A percentile compares a stretch with the other conserved stretches of the same genome.
Conservation (phyloP, 2,113 vertebrate species). For the Xiphophorus hellerii region DNA sequence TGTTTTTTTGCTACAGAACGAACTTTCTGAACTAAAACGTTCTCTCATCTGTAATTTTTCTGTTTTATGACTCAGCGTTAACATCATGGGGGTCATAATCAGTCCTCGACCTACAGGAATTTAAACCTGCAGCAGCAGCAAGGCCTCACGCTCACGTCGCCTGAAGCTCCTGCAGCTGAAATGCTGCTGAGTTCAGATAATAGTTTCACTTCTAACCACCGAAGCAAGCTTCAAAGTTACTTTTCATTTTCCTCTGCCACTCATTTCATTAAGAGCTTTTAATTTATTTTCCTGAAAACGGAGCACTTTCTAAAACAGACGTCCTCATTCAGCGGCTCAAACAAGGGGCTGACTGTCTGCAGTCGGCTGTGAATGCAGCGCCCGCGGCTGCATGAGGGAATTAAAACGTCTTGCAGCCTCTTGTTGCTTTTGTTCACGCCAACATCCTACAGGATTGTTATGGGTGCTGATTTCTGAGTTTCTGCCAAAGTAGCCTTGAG, state of each 20-base stretch:
- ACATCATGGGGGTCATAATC: not conserved
- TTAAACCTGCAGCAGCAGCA: conserved; percentile 9
- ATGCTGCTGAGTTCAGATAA: conserved; percentile 15
- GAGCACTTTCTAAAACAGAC: conserved; percentile 7
- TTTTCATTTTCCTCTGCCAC: conserved; percentile 16
- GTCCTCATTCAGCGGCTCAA: conserved; percentile 14
- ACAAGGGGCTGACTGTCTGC: conserved; percentile 35
- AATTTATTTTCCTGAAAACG: not conserved
- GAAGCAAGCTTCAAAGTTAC: conserved; percentile 1
- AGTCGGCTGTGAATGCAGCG: conserved; percentile 25
- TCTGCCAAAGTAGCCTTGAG: conserved; percentile 37
- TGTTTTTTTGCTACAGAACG: too few relatives aligned
- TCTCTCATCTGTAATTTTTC: not conserved
- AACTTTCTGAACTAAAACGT: not conserved
- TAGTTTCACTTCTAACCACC: conserved; percentile 1
- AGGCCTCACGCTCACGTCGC: conserved; percentile 22
- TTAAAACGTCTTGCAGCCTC: conserved; percentile 25
- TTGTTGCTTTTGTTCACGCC: conserved; percentile 20
- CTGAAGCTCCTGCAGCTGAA: conserved; percentile 15
- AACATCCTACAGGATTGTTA: conserved; percentile 11
- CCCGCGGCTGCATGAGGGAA: conserved; percentile 10
- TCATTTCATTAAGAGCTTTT: not conserved
- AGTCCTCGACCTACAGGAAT: conserved; percentile 46
- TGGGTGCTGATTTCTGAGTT: conserved; percentile 22
- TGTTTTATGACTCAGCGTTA: conserved; percentile 25